Base-by-base conservation (phyloP, 2,888 invertebrate species). In the Drosophila niveifrons region DNA sequence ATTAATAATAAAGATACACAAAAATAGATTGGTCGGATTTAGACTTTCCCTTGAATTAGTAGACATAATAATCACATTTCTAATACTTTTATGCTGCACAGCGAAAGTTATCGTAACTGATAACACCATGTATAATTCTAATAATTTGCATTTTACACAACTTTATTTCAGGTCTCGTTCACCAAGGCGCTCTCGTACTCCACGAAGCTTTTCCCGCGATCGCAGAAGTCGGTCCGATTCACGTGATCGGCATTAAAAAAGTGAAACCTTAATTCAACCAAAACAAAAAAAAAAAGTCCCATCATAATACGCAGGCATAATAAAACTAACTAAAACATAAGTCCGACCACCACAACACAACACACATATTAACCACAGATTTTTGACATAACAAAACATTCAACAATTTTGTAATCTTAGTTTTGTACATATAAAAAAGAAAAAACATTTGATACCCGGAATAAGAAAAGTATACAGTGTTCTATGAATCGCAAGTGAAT, bases 161-260 rank as follows among this genome's bases (percentile, higher is more conserved):
- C n/a, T 36, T 61, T 41, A 8, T 91, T 91, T 61, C 90, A 92
- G 92, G 82, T 92, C 92, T 58, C 90, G 92, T 46, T 91, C 91
- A 10, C 92, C 92, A 63, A 83, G 91, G 28, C 91, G 92, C 31
- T 90, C 92, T 23, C 82, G 79, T 31, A 59, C 78, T 29, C 78
- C 81, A n/a, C 89, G 92, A 65, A 94, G 94, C 80, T 93, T 93
- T 75, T 94, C 94, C 77, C 92, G 94, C 70, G 94, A 94, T 84
- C 92, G 94, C 74, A 91, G 94, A 70, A 94, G 94, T 90, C 93
- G 94, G 76, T 94, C 94, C 41, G 93, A 94, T 87, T 94, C 94
- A 15, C 92, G 94, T 74, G 94, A 94, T 86, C 93, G 94, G 48
- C 94, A 94, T 87, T 94, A 92, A 90, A n/a, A 92, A 90, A n/a